A percentile compares a stretch with the other conserved stretches of the same genome.
Evolutionary conservation across 2,113 vertebrate species (phyloP).

Genomic region (Daubentonia madagascariensis): DNA sequence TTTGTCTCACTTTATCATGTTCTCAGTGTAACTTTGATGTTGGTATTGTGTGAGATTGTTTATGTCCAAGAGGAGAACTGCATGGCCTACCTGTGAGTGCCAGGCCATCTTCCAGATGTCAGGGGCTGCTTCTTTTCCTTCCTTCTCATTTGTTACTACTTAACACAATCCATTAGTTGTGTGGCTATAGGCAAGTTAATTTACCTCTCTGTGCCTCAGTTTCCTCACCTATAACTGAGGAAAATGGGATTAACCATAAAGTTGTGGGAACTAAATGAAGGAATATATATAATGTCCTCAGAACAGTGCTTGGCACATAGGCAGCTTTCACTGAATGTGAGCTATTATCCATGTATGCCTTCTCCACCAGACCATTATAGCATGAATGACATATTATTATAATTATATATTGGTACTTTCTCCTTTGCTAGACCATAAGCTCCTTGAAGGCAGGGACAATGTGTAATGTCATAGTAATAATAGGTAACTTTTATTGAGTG

Average conservation of each 20-base stretch:
- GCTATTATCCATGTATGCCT: background rate
- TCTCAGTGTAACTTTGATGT: background rate
- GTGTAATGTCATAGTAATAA: background rate
- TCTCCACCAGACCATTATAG: background rate
- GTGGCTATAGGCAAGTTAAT: background rate
- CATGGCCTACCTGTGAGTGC: background rate
- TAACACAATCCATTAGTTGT: background rate
- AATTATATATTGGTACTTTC: conserved; percentile 5
- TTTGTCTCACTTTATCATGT: conserved; percentile 33
- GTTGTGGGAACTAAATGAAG: background rate
- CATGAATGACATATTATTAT: background rate
- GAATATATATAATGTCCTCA: background rate
- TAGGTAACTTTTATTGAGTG: background rate
- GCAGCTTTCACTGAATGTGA: background rate
- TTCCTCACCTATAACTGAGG: background rate
- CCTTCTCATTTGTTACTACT: conserved; percentile 1
- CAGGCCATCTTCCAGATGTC: background rate
- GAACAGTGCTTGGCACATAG: conserved; percentile 11
- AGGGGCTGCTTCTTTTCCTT: background rate
- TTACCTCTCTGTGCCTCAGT: conserved; percentile 22
- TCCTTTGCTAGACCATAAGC: background rate
- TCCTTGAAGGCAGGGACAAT: background rate
- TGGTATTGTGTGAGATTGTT: conserved; percentile 6
- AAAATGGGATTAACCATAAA: conserved; percentile 19
- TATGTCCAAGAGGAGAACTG: background rate